phyloP scores from a whole-genome alignment of 2,797 vertebrate genomes.

The Scleropages formosus region DNA sequence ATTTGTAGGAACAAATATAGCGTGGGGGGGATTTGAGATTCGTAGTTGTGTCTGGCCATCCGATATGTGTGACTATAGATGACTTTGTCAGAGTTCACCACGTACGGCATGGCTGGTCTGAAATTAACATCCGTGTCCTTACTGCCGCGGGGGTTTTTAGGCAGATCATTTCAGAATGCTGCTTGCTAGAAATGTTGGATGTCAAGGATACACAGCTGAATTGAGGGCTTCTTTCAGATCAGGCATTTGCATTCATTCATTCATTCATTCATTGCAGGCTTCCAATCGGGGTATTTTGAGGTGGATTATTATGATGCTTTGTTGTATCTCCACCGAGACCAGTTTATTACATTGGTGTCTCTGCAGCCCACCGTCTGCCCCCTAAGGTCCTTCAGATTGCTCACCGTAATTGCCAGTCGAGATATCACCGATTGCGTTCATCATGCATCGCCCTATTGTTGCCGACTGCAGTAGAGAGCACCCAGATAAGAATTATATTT shows the following conservation, averaged over 20 bases:
- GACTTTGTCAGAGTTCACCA: too few species aligned
- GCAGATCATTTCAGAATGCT: too few species aligned
- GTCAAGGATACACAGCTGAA: neutral
- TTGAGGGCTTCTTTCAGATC: neutral
- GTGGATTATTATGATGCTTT: neutral
- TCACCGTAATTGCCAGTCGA: neutral
- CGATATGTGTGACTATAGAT: too few species aligned
- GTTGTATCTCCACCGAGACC: neutral
- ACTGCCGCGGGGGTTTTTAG: too few species aligned
- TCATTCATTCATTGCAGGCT: too few species aligned
- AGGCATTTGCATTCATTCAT: too few species aligned
- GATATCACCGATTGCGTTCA: neutral
- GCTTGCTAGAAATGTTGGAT: neutral
- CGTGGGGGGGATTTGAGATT: too few species aligned
- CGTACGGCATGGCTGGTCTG: neutral
- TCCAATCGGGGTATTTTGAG: neutral
- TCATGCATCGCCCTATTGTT: neutral
- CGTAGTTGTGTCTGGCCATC: too few species aligned
- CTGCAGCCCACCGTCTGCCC: neutral
- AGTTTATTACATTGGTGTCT: neutral
- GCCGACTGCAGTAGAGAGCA: neutral
- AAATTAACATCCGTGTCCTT: neutral
- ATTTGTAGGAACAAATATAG: too few species aligned
- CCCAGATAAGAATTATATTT: neutral
- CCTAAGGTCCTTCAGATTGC: neutral